Conservation (phyloP, 1,140 invertebrate species). For the Linepithema humile region DNA sequence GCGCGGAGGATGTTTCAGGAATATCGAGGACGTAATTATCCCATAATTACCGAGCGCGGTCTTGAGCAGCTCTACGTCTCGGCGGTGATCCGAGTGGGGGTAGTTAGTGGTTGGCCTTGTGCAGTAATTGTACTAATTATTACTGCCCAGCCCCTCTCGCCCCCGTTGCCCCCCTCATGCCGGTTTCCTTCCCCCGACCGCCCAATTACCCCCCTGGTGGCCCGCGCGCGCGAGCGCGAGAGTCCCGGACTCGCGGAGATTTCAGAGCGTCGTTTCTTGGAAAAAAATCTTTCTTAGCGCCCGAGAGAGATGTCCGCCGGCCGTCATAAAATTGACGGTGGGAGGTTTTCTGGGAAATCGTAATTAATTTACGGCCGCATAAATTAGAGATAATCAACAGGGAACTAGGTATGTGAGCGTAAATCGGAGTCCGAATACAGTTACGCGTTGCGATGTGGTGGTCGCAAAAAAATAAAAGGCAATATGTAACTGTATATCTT, state of each 20-base stretch:
- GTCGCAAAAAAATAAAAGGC: not conserved
- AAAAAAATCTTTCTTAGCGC: constrained; percentile 52
- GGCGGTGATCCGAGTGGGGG: constrained; percentile 61
- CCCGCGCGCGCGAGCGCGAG: constrained; percentile 28
- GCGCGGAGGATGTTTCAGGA: constrained; percentile 81
- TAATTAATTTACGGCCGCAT: constrained; percentile 54
- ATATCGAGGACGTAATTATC: constrained; percentile 84
- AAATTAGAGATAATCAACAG: constrained; percentile 39
- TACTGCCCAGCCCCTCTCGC: constrained; percentile 72
- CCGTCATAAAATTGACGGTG: constrained; percentile 41
- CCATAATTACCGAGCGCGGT: constrained; percentile 81
- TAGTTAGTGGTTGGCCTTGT: constrained; percentile 82
- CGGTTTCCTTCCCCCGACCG: constrained; percentile 58
- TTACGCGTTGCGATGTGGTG: not conserved
- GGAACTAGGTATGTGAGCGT: constrained; percentile 5
- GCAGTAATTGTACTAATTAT: constrained; percentile 84
- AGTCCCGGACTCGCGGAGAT: constrained; percentile 52
- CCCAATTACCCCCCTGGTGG: constrained; percentile 66
- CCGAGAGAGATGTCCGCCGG: constrained; percentile 27
- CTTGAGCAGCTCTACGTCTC: constrained; percentile 70
- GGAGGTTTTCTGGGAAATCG: constrained; percentile 55
- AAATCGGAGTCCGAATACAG: not conserved
- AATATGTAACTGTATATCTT: not conserved
- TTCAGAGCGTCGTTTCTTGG: constrained; percentile 59
- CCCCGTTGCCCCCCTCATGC: constrained; percentile 36